phyloP scores from a whole-genome alignment of 1,140 invertebrate genomes.

The Campodea augens region DNA sequence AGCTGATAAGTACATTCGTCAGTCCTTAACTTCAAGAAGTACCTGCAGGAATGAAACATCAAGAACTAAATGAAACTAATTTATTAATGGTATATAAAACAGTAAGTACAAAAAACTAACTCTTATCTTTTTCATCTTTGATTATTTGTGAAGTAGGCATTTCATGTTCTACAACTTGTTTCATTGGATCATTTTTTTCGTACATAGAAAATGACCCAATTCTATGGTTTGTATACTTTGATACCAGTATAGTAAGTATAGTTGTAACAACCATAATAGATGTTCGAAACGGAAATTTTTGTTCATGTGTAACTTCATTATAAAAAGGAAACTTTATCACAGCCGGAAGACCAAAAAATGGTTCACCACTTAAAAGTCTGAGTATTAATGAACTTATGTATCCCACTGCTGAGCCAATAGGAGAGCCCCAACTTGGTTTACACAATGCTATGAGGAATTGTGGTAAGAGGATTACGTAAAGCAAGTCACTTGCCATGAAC shows the following conservation, averaged over 20 bases:
- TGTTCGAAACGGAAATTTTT: background rate
- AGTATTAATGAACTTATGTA: background rate
- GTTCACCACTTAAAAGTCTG: background rate
- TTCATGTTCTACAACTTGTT: too few species aligned
- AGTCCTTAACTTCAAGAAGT: too few species aligned
- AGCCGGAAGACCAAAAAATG: background rate
- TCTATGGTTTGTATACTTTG: background rate
- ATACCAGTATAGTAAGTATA: background rate
- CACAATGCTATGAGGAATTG: conserved; percentile 41
- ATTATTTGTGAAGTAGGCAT: too few species aligned
- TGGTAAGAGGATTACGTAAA: conserved; percentile 43
- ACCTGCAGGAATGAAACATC: too few species aligned
- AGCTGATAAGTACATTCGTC: too few species aligned
- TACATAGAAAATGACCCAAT: background rate
- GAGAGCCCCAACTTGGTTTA: conserved; percentile 29
- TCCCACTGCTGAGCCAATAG: conserved; percentile 31
- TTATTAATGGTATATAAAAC: too few species aligned
- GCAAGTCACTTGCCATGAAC: conserved; percentile 36
- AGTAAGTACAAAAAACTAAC: too few species aligned
- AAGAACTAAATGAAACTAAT: too few species aligned
- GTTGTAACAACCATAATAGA: background rate
- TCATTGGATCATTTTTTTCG: background rate
- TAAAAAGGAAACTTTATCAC: too few species aligned
- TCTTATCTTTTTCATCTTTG: too few species aligned
- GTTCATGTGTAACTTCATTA: too few species aligned